phyloP scores from a whole-genome alignment of 2,113 vertebrate genomes.

The Tragulus kanchil region DNA sequence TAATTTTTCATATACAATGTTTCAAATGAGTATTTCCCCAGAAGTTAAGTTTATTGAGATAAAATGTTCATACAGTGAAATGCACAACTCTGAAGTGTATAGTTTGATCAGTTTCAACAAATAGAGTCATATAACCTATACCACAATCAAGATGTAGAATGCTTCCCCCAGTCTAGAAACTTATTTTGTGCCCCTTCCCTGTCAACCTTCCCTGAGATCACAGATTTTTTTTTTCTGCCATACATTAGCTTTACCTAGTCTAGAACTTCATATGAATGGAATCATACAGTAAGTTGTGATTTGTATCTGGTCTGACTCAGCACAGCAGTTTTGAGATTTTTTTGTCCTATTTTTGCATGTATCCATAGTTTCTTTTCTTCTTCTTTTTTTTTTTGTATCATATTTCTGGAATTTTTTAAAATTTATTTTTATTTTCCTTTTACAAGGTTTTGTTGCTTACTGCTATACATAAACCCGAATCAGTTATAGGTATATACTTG shows the following conservation, averaged over 20 bases:
- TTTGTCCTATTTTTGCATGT: neutral
- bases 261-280: neutral
- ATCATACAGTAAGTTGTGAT: neutral
- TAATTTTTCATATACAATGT: neutral
- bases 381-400: neutral
- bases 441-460: no score
- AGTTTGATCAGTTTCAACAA: neutral
- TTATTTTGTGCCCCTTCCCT: neutral
- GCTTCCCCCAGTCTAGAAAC: neutral
- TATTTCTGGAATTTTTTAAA: no score
- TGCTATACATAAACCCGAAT: no score
- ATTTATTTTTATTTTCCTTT: no score
- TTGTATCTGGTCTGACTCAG: neutral
- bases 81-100: neutral
- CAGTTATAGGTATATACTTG: no score
- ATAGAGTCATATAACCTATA: neutral
- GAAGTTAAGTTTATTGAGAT: neutral
- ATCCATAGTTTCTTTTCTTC: neutral
- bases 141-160: neutral
- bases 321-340: neutral
- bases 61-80: neutral
- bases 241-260: neutral
- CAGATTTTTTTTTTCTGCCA: neutral
- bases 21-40: conserved; percentile 7
- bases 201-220: neutral